Evolutionary conservation across 92 coral and sea anemone genomes (phyloP).

Genomic region (Bergia puertoricense): DNA sequence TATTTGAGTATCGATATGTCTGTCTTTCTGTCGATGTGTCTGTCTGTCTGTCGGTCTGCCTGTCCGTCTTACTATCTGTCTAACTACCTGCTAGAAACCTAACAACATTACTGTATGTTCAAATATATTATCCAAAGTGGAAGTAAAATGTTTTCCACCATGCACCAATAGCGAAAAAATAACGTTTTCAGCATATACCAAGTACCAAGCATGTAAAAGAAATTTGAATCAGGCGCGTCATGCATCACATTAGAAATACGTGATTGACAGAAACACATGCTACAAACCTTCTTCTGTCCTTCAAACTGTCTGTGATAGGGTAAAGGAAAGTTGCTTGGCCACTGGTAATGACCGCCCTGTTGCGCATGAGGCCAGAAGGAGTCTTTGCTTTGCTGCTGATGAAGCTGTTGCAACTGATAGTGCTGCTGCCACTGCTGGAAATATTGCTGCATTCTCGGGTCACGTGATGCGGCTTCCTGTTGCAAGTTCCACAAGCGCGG

Average conservation of each 20-base stretch:
- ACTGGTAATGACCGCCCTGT: constrained; percentile 36
- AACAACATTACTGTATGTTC: not conserved
- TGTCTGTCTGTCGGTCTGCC: no score
- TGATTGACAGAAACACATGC: not conserved
- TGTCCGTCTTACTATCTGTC: not conserved
- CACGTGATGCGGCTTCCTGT: constrained; percentile 46
- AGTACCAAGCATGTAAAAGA: not conserved
- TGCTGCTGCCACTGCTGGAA: constrained; percentile 56
- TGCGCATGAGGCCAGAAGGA: constrained; percentile 39
- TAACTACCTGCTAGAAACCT: not conserved
- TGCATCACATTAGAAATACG: no score
- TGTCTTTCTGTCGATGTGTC: no score
- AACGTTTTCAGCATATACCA: no score
- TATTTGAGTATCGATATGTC: no score
- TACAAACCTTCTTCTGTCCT: constrained; percentile 30
- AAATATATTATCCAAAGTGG: not conserved
- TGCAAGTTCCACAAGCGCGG: constrained; percentile 32
- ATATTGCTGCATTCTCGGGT: constrained; percentile 77
- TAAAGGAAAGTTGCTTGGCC: constrained; percentile 26
- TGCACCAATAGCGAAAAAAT: not conserved
- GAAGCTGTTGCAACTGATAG: constrained; percentile 63
- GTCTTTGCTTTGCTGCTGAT: constrained; percentile 58
- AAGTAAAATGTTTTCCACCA: not conserved
- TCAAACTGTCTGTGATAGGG: constrained; percentile 37
- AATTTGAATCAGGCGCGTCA: not conserved